Evolutionary conservation across 2,888 invertebrate genomes (phyloP).

Genomic region (Autographa pulchrina): DNA sequence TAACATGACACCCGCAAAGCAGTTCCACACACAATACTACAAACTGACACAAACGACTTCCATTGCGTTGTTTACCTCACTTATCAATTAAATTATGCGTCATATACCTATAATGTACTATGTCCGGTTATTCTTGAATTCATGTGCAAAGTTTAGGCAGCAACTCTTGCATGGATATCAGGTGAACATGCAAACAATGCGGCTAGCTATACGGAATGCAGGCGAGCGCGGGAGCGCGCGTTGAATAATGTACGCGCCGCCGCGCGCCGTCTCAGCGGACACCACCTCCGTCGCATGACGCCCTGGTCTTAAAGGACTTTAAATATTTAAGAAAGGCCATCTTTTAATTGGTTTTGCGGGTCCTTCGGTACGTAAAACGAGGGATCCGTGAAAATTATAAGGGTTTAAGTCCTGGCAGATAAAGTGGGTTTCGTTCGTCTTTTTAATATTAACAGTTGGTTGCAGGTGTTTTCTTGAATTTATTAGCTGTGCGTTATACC

Average conservation of each 20-base stretch:
- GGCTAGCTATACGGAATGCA: constrained; percentile 73
- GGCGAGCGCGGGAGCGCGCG: constrained; percentile 69
- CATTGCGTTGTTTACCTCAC: constrained; percentile 38
- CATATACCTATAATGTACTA: constrained; percentile 37
- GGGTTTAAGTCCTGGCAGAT: constrained; percentile 42
- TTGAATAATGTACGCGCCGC: constrained; percentile 80
- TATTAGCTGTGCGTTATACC: constrained; percentile 16
- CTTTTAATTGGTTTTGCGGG: constrained; percentile 54
- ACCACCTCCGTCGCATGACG: constrained; percentile 68
- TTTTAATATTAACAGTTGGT: constrained; percentile 41
- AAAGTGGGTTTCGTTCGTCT: constrained; percentile 35
- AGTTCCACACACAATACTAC: constrained; percentile 36
- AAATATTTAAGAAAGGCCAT: constrained; percentile 58
- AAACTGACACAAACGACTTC: constrained; percentile 33
- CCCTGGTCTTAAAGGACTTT: constrained; percentile 62
- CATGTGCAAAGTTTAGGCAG: constrained; percentile 63
- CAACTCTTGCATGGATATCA: constrained; percentile 67
- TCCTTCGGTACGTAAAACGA: constrained; percentile 47
- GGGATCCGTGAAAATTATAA: constrained; percentile 50
- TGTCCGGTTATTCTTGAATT: constrained; percentile 62
- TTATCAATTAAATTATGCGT: constrained; percentile 48
- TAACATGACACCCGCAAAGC: constrained; percentile 34
- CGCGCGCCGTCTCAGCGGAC: constrained; percentile 64
- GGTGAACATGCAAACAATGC: constrained; percentile 76
- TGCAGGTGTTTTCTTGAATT: constrained; percentile 37